Conservation (phyloP, 2,113 vertebrate genomes). For the Lethenteron camtschaticum region DNA sequence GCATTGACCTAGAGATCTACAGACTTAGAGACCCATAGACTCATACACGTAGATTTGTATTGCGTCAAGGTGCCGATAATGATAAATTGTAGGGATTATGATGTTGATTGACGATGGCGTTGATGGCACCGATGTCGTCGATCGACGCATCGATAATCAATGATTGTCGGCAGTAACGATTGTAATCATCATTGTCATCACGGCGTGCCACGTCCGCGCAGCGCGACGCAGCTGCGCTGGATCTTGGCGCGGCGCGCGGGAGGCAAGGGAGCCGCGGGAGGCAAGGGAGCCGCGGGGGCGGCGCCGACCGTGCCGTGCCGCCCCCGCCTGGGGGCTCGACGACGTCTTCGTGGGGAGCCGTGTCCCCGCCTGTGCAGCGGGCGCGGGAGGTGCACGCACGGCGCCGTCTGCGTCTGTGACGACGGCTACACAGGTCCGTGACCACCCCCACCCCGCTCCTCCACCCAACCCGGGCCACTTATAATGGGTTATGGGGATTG, state of each 20-base stretch:
- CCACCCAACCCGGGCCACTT: too few species aligned
- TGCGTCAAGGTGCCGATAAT: too few species aligned
- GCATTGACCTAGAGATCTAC: not conserved
- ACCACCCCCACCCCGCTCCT: too few species aligned
- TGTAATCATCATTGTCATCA: too few species aligned
- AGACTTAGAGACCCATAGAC: not conserved
- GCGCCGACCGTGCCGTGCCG: not conserved
- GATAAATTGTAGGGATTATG: too few species aligned
- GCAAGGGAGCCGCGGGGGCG: too few species aligned
- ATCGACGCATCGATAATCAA: too few species aligned
- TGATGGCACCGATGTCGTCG: too few species aligned
- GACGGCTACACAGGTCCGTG: conserved; percentile 59
- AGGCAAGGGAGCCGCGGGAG: conserved; percentile 17
- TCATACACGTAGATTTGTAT: not conserved
- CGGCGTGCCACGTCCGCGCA: conserved; percentile 14
- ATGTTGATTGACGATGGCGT: too few species aligned
- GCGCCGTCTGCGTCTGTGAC: conserved; percentile 74
- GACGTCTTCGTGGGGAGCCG: conserved; percentile 84
- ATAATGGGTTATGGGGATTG: too few species aligned
- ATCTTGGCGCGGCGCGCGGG: conserved; percentile 69
- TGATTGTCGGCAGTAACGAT: too few species aligned
- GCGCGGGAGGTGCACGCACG: conserved; percentile 62
- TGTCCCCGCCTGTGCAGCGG: conserved; percentile 83
- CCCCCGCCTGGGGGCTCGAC: conserved; percentile 70
- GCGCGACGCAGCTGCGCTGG: conserved; percentile 93